Base-by-base conservation (phyloP, 2,113 vertebrate species). In the Ochotona princeps region DNA sequence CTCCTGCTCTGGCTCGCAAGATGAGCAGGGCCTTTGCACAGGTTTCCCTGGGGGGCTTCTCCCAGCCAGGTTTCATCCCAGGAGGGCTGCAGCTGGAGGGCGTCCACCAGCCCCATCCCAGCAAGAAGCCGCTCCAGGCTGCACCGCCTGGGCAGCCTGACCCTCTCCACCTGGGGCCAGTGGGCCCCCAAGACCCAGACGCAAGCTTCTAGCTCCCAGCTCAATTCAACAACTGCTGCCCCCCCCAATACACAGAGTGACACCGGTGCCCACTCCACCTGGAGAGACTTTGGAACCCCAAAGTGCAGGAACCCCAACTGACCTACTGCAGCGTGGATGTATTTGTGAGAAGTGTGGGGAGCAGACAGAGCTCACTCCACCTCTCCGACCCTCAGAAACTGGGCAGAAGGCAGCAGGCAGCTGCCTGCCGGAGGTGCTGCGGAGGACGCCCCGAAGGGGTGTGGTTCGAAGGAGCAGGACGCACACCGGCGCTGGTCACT, bases 401-500 rank as follows among this genome's bases (percentile, higher is more conserved):
- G n/a, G 9, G n/a, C 75, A 44, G 57, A 30, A 44, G 35, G n/a
- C 65, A n/a, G n/a, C n/a, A n/a, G n/a, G n/a, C 38, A 63, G 32
- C 72, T 66, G 5, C 9, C 28, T 26, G 26, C 8, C 28, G 26
- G 26, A 60, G 17, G 11, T 30, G 70, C 14, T 2, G 35, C 32
- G 47, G 47, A 79, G 2, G 63, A 72, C 60, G 18, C 3, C 2
- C 2, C 4, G 21, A 84, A 95, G 93, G 51, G 92, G 85, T 1
- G 65, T 83, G 94, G 44, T 73, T 75, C 57, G 1, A 28, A 11
- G 1, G 25, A 7, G 32, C 70, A 20, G 78, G 35, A 79, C 7
- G 26, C 76, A 49, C 75, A 18, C 44, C 11, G 6, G 30, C 3
- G 0, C 14, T 15, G 38, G 25, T 30, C 13, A 38, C 21, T 0